A percentile compares a stretch with the other conserved stretches of the same genome.
These are phyloP conservation scores for Desmophyllum pertusum DNA, from an alignment of 92 coral and sea anemone species.

Conservation along the genomic window DNA sequence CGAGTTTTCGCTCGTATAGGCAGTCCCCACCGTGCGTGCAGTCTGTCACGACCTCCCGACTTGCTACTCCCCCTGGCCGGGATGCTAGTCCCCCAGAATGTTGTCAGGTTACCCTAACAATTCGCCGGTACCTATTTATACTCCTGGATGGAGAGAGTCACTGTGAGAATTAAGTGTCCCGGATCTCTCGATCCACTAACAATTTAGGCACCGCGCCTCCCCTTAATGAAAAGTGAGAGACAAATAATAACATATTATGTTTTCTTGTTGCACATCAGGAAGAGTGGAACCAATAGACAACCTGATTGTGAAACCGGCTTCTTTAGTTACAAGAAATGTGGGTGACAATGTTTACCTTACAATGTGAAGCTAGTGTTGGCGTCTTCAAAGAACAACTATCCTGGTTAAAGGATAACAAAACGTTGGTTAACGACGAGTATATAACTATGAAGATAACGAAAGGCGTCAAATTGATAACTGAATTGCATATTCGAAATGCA, in stretches of 20 bases:
- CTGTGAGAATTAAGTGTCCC: no score
- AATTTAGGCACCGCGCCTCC: no score
- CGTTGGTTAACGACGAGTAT: background rate
- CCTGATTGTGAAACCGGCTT: background rate
- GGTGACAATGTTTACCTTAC: conserved; percentile 31
- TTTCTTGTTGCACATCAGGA: background rate
- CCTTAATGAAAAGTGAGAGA: no score
- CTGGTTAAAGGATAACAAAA: conserved; percentile 33
- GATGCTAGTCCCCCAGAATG: no score
- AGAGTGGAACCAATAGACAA: background rate
- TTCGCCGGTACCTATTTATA: no score
- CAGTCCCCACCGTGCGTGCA: no score
- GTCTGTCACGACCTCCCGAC: no score
- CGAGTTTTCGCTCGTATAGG: no score
- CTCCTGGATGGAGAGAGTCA: no score
- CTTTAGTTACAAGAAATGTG: background rate
- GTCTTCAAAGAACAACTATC: conserved; percentile 16
- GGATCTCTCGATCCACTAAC: no score
- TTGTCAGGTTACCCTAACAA: no score
- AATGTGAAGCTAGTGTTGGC: conserved; percentile 29
- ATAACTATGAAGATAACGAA: background rate
- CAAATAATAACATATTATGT: background rate
- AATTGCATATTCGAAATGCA: conserved; percentile 39
- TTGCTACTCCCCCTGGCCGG: no score
- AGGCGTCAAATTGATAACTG: background rate